Base-by-base conservation (phyloP, 2,113 vertebrate genomes). In the Dipodomys ordii region DNA sequence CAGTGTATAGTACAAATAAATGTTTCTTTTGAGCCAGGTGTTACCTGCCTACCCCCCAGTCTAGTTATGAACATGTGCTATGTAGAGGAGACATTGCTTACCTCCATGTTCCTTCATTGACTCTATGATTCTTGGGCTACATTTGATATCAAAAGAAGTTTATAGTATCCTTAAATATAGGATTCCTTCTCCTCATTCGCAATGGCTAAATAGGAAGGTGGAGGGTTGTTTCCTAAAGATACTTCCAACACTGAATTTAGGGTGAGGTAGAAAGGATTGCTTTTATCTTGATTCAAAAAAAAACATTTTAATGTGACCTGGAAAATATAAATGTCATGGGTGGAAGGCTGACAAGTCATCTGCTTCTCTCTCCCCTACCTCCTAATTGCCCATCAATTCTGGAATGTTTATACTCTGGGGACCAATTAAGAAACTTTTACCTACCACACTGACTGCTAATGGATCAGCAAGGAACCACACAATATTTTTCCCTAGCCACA, bases 401-500 rank as follows among this genome's bases (percentile, higher is more conserved):
- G 57, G 67, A 28, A 30, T 83, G 46, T 35, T 89, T 89, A 92
- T 71, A 85, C 85, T 74, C 32, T 13, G 7, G 81, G 49, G 87
- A 81, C 28, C 65, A 91, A 92, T 85, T 80, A 80, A 79, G 64
- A 71, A 91, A 93, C 64, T 91, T 83, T 92, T 87, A 93, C n/a
- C 69, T 79, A 86, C 87, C 93, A 94, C 89, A 93, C 81, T 89
- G 68, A 49, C 57, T 91, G 86, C 87, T 97, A 97, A 96, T 95
- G 93, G 89, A 95, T 68, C 28, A 80, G 62, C 16, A 49, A 32
- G 35, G 69, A 95, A 95, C 96, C 97, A 91, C 93, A 89, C 12
- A 49, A 44, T 57, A 57, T 60, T 94, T 89, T 87, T 9, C n/a
- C 80, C 67, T 87, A 88, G 87, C 65, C 84, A 83, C 78, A 84